Base-by-base conservation (phyloP, 2,888 invertebrate species). In the Cyaniris semiargus region DNA sequence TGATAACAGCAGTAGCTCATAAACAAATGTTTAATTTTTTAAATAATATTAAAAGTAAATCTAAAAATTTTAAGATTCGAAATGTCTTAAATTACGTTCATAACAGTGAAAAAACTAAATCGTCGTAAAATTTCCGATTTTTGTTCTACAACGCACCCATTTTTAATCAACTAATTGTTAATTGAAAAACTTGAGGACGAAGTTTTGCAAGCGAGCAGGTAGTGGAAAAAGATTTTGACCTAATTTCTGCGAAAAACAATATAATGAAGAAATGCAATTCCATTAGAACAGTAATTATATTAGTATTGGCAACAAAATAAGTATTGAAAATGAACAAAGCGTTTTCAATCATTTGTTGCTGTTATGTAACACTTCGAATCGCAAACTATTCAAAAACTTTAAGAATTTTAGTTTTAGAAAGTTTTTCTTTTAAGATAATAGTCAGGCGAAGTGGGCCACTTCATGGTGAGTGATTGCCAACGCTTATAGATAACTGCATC, bases 81-180 rank as follows among this genome's bases (percentile, higher is more conserved):
- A 18, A 4, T 53, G 4, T 53, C 53, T 53, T 18, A 1, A 53
- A 18, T 53, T 18, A 13, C 60, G 5, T 8, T 23, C 1, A 23
- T 10, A 13, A 60, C 10, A 60, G 10, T 8, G 21, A 23, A 60
- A 58, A 60, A 60, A 60, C 23, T 60, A 7, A 60, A 60, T 21
- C 21, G 23, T 58, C 10, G 58, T 58, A 60, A 60, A 60, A 23
- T 23, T 60, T 18, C 21, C 10, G 10, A 21, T 21, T 21, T 21
- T 10, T 60, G 21, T 60, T 23, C 60, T 18, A 13, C 27, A 74
- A 72, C 13, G 48, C 74, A 53, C 23, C 53, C 18, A 74, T 87
- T 89, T 88, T 88, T 88, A 89, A 90, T 91, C 89, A 90, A 90
- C 89, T 90, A 89, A 89, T 90, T 89, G 88, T 86, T 90, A 90